phyloP scores from a whole-genome alignment of 2,113 vertebrate species.

The Eptesicus fuscus region DNA sequence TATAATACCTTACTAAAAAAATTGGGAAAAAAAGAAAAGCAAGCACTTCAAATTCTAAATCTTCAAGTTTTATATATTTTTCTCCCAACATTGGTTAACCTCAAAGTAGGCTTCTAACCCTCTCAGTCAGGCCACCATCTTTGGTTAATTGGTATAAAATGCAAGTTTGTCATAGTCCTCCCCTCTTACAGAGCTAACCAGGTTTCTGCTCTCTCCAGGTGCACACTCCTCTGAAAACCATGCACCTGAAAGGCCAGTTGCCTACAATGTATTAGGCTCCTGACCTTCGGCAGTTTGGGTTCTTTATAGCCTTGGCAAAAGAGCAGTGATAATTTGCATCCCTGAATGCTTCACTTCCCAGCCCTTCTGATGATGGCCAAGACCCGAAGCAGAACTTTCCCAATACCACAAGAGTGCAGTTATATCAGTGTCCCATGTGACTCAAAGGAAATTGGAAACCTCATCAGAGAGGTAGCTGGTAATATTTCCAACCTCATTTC shows the following conservation, averaged over 20 bases:
- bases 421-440: constrained; percentile 41
- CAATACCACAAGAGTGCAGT: constrained; percentile 24
- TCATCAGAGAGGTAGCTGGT: constrained; percentile 71
- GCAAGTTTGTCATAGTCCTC: background rate
- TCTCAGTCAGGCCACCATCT: background rate
- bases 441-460: constrained; percentile 60
- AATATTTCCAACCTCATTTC: constrained; percentile 66
- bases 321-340: constrained; percentile 44
- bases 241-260: constrained; percentile 12
- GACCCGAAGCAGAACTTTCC: constrained; percentile 36
- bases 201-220: background rate
- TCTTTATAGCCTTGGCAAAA: constrained; percentile 26
- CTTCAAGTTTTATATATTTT: background rate
- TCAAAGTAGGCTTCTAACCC: background rate
- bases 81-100: background rate
- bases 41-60: background rate
- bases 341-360: constrained; percentile 27
- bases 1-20: too few relatives aligned
- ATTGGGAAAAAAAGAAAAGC: too few relatives aligned
- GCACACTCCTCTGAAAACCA: background rate
- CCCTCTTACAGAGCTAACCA: background rate
- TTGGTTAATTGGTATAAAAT: background rate
- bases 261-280: background rate
- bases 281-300: constrained; percentile 31
- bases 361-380: constrained; percentile 39